Base-by-base conservation (phyloP, 2,113 vertebrate species). In the Kryptolebias marmoratus region DNA sequence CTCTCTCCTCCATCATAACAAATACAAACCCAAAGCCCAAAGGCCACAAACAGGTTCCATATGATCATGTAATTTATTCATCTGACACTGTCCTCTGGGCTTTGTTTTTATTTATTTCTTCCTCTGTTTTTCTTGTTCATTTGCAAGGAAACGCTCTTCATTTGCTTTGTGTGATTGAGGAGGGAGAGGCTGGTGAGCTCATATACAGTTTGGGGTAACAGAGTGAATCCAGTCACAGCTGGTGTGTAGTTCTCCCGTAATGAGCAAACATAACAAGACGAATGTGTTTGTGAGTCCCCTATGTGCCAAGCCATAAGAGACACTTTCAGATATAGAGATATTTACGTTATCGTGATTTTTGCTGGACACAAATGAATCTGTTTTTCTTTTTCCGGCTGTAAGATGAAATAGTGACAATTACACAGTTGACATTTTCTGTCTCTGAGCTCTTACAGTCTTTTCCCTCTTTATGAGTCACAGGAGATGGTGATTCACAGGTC, bases 141-240 rank as follows among this genome's bases (percentile, higher is more conserved):
- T 87, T 86, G 75, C 18, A 50, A 58, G 69, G 50, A 71, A 79
- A 79, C 63, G 54, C 54, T 85, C 80, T 79, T 65, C 83, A 81
- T 91, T 87, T 80, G 72, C 81, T 82, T 78, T 57, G 63, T 52
- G 59, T 80, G 84, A 81, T 87, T 78, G 75, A 84, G 64, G 36
- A 68, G 45, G 63, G 73, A 59, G 81, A 61, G 0, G 64, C 63
- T 27, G 57, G 36, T 45, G 58, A 71, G 66, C 53, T 54, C 5
- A 5, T 22, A 69, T 45, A 28, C 69, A 71, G 82, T 81, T 75
- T 77, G 65, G 52, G 48, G 71, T 75, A 16, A 63, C 48, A 79
- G 76, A 63, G 68, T 66, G 68, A 81, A 82, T 79, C 77, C 64
- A 58, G 78, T 39, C 82, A 74, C 87, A 87, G 80, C 88, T 87